Evolutionary conservation across 2,113 vertebrate genomes (phyloP), one percentile per base, ranked within the genome.

Genomic region (Ciconia boyciana): DNA sequence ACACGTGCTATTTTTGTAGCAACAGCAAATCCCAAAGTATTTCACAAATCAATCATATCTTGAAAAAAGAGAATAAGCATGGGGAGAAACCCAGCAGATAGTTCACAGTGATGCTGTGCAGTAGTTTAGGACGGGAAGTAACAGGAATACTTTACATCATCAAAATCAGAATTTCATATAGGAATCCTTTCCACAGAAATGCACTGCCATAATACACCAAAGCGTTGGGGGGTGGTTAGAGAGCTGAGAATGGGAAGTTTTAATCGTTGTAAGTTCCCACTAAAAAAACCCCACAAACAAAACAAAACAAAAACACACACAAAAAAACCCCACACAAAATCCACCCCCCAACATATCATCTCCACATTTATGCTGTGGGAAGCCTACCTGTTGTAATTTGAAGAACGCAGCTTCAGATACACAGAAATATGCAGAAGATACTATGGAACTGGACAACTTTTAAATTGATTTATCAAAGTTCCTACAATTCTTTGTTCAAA

Each of bases 401-500:
- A 96, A 71, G 52, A 84, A 54, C 1, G 21, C 32, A 36, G 24
- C n/a, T 87, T 87, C 44, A 89, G 69, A 46, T 48, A 65, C 24
- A 82, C 5, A 66, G 22, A 89, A 84, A 87, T 31, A 93, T 31
- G 43, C 66, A 83, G 32, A 70, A 72, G 41, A 62, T 39, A 34
- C 49, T 31, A 82, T 2, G 11, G n/a, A 87, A 89, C 58, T 13
- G 7, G 70, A 69, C 43, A 93, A 87, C 44, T 94, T 87, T 70
- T 77, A 69, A 79, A 93, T 89, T 77, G 46, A 48, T 91, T 94
- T 72, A 87, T 39, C 66, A 34, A 94, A 91, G n/a, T 78, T 91
- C 58, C 48, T 62, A 62, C 20, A 74, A 49, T 62, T 85, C 58
- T 70, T 72, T 36, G 26, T 77, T 77, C n/a, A 41, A 77, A 81